Base-by-base conservation (phyloP, 2,888 invertebrate species). In the Tachina fera region DNA sequence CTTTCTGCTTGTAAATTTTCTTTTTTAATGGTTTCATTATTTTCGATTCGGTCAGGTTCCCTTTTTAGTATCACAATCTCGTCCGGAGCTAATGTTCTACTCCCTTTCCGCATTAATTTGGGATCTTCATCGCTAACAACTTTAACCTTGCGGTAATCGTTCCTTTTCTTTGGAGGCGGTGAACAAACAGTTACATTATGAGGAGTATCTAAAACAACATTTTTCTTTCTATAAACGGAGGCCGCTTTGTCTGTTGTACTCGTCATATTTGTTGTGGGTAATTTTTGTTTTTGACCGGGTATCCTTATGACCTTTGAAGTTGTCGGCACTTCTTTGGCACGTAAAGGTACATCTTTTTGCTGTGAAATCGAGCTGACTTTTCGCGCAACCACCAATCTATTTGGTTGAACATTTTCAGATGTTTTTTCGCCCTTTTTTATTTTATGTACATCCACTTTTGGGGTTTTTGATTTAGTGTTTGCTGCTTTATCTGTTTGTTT, bases 141-240 rank as follows among this genome's bases (percentile, higher is more conserved):
- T 14, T 60, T 76, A 14, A 56, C n/a, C 13, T 60, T 76, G 8
- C n/a, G 72, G 19, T 53, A 58, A 9, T 43, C 41, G 14, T 22
- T 67, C 80, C 83, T 90, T 71, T 91, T 90, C 86, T 89, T 89
- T 16, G 90, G 87, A 13, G 93, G 92, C 53, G 93, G 93, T 39
- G 93, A 93, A 2, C 90, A 87, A 10, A 93, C 91, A 0, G 93
- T 93, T 22, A 93, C 93, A 89, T 91, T 93, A 47, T 92, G 92
- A 70, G 90, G 90, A n/a, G 91, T 90, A 83, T 90, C 91, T 89
- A 92, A 89, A 45, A 92, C 92, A 3, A 90, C 88, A 89, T 92
- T 93, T 16, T 90, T 89, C 65, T 92, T 92, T n/a, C 88, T 81
- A 0, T 47, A 11, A 5, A 67, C 58, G 22, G n/a, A n/a, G n/a